Percentiles rank a stretch among this genome's conserved stretches.
Conservation (phyloP, 2,888 invertebrate species). For the Dione vanillae region DNA sequence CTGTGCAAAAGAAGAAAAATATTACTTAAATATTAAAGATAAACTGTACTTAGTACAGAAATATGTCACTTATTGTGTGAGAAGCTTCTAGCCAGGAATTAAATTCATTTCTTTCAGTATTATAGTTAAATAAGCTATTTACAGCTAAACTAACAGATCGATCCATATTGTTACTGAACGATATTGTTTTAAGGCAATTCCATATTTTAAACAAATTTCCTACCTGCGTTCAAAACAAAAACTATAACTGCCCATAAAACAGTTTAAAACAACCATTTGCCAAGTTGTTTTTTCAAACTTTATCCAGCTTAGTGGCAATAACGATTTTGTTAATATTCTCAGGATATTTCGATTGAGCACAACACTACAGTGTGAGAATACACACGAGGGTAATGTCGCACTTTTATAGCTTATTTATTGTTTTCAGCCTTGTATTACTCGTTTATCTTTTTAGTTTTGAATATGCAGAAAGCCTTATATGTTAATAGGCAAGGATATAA, state of each 20-base stretch:
- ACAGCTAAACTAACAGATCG: no score
- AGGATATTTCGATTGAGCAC: slow-evolving; percentile 19
- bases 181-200: background rate
- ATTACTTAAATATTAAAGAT: no score
- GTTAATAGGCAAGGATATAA: no score
- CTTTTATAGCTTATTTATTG: background rate
- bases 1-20: no score
- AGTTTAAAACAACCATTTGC: slow-evolving; percentile 10
- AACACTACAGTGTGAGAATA: background rate
- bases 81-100: no score
- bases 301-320: slow-evolving; percentile 24
- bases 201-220: background rate
- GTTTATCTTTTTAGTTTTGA: background rate
- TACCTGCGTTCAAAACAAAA: background rate
- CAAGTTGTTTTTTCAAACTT: slow-evolving; percentile 26
- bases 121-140: no score
- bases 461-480: no score
- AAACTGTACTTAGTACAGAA: no score
- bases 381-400: background rate
- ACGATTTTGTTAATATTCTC: slow-evolving; percentile 33
- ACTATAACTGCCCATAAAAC: slow-evolving; percentile 20
- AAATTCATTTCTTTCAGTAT: no score
- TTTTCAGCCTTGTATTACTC: background rate
- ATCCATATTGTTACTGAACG: no score
- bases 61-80: no score